A percentile compares a stretch with the other conserved stretches of the same genome.
These are phyloP conservation scores for Pristionchus pacificus DNA, from an alignment of 1,140 invertebrate genomes.

Conservation along the genomic window DNA sequence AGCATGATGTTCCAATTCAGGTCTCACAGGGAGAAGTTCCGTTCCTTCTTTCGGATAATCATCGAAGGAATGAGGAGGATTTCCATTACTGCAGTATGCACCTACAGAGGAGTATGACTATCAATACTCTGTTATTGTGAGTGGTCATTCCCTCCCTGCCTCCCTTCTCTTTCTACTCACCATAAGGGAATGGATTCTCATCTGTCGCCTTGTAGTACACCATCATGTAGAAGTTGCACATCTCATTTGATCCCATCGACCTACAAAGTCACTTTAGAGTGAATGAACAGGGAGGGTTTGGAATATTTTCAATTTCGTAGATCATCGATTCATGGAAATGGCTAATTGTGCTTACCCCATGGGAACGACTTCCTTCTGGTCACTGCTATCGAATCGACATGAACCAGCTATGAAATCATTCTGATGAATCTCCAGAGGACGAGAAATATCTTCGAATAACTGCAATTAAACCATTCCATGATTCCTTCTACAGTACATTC, in stretches of 20 bases:
- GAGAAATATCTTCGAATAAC: slow-evolving; percentile 42
- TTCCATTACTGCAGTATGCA: neutral
- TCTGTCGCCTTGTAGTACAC: slow-evolving; percentile 55
- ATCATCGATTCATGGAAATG: no score
- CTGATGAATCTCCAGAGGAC: slow-evolving; percentile 40
- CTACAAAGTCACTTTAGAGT: slow-evolving; percentile 34
- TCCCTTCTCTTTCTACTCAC: no score
- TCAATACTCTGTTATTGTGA: no score
- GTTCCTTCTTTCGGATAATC: slow-evolving; percentile 51
- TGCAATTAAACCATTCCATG: no score
- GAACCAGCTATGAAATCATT: slow-evolving; percentile 54
- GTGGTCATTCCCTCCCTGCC: no score
- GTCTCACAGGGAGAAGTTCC: slow-evolving; percentile 46
- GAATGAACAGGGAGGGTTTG: slow-evolving; percentile 3
- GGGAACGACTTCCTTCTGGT: slow-evolving; percentile 42
- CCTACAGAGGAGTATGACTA: slow-evolving; percentile 3
- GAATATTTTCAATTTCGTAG: neutral
- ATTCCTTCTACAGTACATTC: no score
- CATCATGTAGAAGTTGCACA: slow-evolving; percentile 59
- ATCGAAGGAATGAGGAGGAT: slow-evolving; percentile 5
- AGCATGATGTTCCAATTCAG: slow-evolving; percentile 53
- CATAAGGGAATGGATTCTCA: slow-evolving; percentile 53
- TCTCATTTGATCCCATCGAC: slow-evolving; percentile 51
- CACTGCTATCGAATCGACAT: slow-evolving; percentile 52
- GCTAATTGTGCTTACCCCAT: slow-evolving; percentile 56